Percentiles rank a stretch among this genome's conserved stretches.
Evolutionary conservation across 2,797 vertebrate genomes (phyloP).

Genomic region (Labeo calbasu): DNA sequence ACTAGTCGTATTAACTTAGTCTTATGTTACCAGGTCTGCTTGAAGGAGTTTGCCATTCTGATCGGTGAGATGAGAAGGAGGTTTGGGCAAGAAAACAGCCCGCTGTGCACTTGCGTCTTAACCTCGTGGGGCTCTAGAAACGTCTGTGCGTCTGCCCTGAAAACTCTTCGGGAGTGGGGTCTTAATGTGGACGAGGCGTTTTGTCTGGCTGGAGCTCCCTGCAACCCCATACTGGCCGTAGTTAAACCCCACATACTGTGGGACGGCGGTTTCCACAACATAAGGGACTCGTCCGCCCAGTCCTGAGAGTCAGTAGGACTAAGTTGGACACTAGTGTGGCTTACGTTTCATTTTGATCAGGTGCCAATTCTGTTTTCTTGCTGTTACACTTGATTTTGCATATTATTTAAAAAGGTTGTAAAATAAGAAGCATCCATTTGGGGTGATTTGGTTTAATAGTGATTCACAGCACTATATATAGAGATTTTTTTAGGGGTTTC

Average conservation of each 20-base stretch:
- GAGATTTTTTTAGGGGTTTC: not conserved
- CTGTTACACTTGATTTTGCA: not conserved
- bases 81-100: constrained; percentile 69
- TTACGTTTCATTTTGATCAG: constrained; percentile 1
- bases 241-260: constrained; percentile 79
- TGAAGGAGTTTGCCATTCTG: constrained; percentile 74
- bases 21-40: constrained; percentile 64
- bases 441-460: constrained; percentile 40
- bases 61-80: constrained; percentile 73
- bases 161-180: constrained; percentile 72
- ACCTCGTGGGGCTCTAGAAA: constrained; percentile 68
- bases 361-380: constrained; percentile 20
- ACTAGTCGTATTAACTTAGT: not conserved
- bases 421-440: not conserved
- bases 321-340: not conserved
- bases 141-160: constrained; percentile 71
- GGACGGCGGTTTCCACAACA: constrained; percentile 66
- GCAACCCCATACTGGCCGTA: constrained; percentile 68
- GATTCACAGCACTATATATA: not conserved
- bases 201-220: constrained; percentile 76
- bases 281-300: constrained; percentile 48
- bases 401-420: not conserved
- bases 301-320: constrained; percentile 7
- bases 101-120: constrained; percentile 72
- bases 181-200: constrained; percentile 75